phyloP scores from a whole-genome alignment of 2,888 invertebrate genomes.

The Megaustenia siamemsis region DNA sequence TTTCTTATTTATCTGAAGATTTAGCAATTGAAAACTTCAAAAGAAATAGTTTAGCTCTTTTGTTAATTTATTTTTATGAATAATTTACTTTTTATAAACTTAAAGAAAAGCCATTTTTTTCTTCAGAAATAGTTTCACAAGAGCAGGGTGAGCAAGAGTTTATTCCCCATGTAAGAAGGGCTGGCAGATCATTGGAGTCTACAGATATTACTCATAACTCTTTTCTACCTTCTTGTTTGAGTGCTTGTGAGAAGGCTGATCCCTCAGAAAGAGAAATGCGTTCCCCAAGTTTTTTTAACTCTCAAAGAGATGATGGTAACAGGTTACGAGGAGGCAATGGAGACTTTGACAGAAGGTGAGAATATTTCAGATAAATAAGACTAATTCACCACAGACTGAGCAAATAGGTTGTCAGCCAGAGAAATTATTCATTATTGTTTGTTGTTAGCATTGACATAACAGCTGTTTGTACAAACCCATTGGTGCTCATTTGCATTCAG shows the following conservation, averaged over 20 bases:
- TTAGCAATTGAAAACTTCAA: too few species aligned
- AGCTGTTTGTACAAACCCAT: too few species aligned
- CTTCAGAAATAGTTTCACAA: background rate
- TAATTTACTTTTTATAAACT: too few species aligned
- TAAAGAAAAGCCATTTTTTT: background rate
- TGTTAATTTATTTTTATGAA: too few species aligned
- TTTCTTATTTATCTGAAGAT: too few species aligned
- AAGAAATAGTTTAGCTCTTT: too few species aligned
- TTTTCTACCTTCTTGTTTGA: background rate
- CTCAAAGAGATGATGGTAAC: slow-evolving; percentile 37
- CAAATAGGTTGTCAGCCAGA: too few species aligned
- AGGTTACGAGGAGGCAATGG: slow-evolving; percentile 47
- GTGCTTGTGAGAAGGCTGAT: background rate
- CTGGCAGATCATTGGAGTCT: background rate
- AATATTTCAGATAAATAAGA: too few species aligned
- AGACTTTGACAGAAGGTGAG: slow-evolving; percentile 45
- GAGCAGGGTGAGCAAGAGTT: background rate
- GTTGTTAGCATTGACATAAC: too few species aligned
- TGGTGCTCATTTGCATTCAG: too few species aligned
- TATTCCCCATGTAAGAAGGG: background rate
- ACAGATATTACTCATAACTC: background rate
- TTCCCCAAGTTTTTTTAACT: slow-evolving; percentile 2
- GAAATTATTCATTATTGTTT: too few species aligned
- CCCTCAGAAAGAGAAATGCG: background rate
- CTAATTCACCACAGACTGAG: too few species aligned